Evolutionary conservation across 1,140 invertebrate genomes (phyloP).

Genomic region (Drosophila punjabiensis): DNA sequence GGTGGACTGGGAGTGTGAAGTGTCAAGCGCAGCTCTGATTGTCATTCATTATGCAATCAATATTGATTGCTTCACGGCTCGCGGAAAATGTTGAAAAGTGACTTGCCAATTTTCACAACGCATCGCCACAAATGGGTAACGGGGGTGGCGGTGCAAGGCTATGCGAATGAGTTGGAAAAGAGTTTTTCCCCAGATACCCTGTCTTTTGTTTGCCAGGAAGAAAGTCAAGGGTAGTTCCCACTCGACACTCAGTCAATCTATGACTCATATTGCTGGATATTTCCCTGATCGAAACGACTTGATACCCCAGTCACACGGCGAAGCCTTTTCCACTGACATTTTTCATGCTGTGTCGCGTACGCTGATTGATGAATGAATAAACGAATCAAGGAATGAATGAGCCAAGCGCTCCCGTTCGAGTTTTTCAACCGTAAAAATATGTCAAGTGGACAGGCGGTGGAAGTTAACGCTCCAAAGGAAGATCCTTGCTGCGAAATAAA

Average conservation of each 20-base stretch:
- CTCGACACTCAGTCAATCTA: not conserved
- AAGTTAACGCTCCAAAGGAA: constrained; percentile 23
- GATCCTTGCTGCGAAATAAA: constrained; percentile 31
- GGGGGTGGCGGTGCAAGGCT: constrained; percentile 15
- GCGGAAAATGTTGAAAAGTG: constrained; percentile 67
- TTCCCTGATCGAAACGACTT: not conserved
- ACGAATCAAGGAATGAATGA: constrained; percentile 70
- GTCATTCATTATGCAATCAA: constrained; percentile 84
- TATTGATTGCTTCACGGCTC: constrained; percentile 75
- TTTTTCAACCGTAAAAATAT: constrained; percentile 74
- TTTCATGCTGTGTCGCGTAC: constrained; percentile 73
- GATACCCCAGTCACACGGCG: constrained; percentile 20
- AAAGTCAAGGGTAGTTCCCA: not conserved
- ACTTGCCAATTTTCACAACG: constrained; percentile 76
- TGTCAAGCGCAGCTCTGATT: constrained; percentile 72
- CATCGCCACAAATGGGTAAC: constrained; percentile 38
- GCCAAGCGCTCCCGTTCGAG: constrained; percentile 39
- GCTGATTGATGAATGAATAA: constrained; percentile 80
- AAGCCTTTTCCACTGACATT: constrained; percentile 59
- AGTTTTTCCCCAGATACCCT: constrained; percentile 17
- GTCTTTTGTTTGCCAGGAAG: not conserved
- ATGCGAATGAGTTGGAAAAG: not conserved
- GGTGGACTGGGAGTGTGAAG: constrained; percentile 29
- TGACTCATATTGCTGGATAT: constrained; percentile 35
- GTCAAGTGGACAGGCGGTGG: constrained; percentile 58